A percentile compares a stretch with the other conserved stretches of the same genome.
phyloP scores from a whole-genome alignment of 1,140 invertebrate genomes.

The Zaprionus kolodkinae region DNA sequence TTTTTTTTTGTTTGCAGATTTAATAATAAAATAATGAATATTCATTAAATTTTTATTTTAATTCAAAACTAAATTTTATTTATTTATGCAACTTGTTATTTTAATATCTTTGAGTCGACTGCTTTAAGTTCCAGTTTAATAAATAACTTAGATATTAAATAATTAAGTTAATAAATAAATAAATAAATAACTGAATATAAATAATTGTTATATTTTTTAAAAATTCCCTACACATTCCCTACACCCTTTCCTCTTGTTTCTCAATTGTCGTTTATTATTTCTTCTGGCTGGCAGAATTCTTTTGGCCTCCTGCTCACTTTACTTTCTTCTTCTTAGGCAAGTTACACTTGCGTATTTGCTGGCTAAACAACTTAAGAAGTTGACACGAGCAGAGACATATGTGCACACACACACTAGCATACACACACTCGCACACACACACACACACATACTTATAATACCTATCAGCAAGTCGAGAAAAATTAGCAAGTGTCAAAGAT shows the following conservation, averaged over 20 bases:
- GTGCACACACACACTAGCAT: not conserved
- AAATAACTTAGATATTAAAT: too few species aligned
- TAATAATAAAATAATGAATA: too few species aligned
- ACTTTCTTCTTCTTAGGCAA: slow-evolving; percentile 2
- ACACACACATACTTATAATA: slow-evolving; percentile 46
- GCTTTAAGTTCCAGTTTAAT: too few species aligned
- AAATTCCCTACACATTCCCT: not conserved
- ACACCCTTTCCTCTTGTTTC: not conserved
- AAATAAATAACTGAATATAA: too few species aligned
- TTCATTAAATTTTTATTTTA: too few species aligned
- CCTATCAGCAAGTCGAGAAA: slow-evolving; percentile 68
- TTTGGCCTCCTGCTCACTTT: not conserved
- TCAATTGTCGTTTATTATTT: not conserved
- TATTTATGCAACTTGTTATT: too few species aligned
- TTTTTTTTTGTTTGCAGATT: too few species aligned
- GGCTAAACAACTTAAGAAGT: slow-evolving; percentile 82
- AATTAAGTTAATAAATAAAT: too few species aligned
- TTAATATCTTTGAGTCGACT: too few species aligned
- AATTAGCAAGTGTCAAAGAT: slow-evolving; percentile 84
- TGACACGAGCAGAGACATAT: slow-evolving; percentile 69
- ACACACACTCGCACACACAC: not conserved
- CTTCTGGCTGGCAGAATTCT: not conserved
- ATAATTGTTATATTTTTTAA: too few species aligned
- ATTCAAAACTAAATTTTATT: too few species aligned
- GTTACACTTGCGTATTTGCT: slow-evolving; percentile 63